Evolutionary conservation across 2,113 vertebrate species (phyloP), one percentile per base, ranked within the genome.

Genomic region (Scopus umbretta): DNA sequence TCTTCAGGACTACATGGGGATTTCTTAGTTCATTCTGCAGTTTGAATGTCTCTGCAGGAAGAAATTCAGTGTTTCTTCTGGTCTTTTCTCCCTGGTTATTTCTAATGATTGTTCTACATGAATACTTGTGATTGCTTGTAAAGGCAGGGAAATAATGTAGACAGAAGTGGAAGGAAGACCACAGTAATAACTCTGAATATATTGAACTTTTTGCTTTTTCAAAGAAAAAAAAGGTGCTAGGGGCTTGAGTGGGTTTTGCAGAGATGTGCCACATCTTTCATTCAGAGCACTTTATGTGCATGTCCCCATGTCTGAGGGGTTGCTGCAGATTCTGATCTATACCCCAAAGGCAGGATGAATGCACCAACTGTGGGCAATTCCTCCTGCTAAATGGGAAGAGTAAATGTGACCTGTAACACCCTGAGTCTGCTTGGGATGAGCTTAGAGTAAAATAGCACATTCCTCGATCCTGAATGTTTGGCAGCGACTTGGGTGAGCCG

Each of bases 221-320:
- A 66, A n/a, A 45, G 49, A 30, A 70, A 30, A 90, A 93, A 82
- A 1, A 1, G 6, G 6, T 63, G 21, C 34, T 20, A 66, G 40
- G 20, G 8, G 9, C 15, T 47, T 49, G 16, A 61, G 16, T n/a
- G 27, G 10, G 11, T 61, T 94, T 94, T 80, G 58, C 36, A 65
- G 36, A 72, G 32, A 17, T 14, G 12, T 1, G 6, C 9, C 27
- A 5, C 34, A 67, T 61, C 56, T 93, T 86, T 56, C 12, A 0
- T 56, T 61, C 49, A 63, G 38, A 68, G 17, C 9, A 81, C n/a
- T 75, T 62, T 73, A 47, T 1, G 1, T 47, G 62, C 34, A 52
- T 0, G 0, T 65, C 20, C 25, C 25, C 2, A 0, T 11, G 10
- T 26, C 49, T 79, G 26, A 38, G 38, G 16, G 25, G 8, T 16